These are phyloP conservation scores for Sphyrna mokarran DNA, from an alignment of 2,113 vertebrate species.

Conservation along the genomic window DNA sequence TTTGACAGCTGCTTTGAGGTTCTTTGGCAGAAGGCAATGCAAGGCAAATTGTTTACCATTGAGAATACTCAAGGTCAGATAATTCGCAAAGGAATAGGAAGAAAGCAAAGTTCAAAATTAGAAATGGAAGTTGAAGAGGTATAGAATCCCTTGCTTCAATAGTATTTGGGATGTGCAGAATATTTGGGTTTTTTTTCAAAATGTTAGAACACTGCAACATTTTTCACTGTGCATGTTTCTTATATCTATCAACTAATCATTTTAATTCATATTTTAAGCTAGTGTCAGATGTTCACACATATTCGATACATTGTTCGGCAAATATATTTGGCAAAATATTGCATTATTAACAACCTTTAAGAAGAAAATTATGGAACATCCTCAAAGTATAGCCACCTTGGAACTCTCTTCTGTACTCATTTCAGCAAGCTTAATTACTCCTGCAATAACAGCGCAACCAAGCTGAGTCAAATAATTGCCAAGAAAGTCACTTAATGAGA, in stretches of 20 bases:
- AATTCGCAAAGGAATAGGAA: not conserved
- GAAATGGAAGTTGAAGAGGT: not conserved
- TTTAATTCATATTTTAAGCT: not conserved
- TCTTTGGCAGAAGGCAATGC: constrained; percentile 23
- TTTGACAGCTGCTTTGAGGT: constrained; percentile 9
- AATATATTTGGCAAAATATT: not conserved
- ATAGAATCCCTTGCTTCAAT: not conserved
- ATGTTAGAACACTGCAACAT: too few relatives aligned
- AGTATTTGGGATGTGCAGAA: not conserved
- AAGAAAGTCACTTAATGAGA: not conserved
- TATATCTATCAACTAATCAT: not conserved
- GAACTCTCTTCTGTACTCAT: not conserved
- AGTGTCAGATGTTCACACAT: not conserved
- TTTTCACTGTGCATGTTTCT: not conserved
- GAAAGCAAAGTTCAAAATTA: constrained; percentile 13
- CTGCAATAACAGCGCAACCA: not conserved
- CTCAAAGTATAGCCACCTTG: not conserved
- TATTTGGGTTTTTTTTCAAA: not conserved
- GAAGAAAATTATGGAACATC: not conserved
- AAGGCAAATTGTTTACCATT: constrained; percentile 4
- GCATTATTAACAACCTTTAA: not conserved
- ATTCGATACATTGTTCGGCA: not conserved
- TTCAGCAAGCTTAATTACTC: not conserved
- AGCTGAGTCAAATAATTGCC: not conserved
- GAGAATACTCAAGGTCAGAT: not conserved